These are phyloP conservation scores for Babyrousa celebensis DNA, from an alignment of 2,797 vertebrate species.

Conservation along the genomic window DNA sequence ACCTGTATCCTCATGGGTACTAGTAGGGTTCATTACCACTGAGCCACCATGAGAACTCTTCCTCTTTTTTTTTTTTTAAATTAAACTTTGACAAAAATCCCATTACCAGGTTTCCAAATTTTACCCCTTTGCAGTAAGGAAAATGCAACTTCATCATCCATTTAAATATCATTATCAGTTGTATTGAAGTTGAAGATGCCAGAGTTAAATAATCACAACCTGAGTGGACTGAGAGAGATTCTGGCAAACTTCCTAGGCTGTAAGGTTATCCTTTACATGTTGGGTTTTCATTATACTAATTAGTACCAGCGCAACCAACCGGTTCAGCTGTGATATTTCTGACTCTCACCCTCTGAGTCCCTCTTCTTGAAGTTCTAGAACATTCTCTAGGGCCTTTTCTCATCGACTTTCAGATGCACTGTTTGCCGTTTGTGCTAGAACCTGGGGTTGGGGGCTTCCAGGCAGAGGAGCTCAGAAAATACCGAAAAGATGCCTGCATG, in stretches of 20 bases:
- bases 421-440: not conserved
- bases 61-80: not conserved
- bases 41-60: not conserved
- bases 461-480: not conserved
- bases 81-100: not conserved
- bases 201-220: slow-evolving; percentile 39
- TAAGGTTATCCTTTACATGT: slow-evolving; percentile 39
- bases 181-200: not conserved
- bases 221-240: slow-evolving; percentile 6
- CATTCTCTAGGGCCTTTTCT: not conserved
- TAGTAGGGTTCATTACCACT: no score
- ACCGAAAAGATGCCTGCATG: not conserved
- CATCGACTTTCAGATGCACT: not conserved
- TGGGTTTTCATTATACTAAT: slow-evolving; percentile 37
- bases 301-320: slow-evolving; percentile 34
- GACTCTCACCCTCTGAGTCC: not conserved
- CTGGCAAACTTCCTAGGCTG: slow-evolving; percentile 68
- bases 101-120: not conserved
- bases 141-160: not conserved
- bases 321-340: not conserved
- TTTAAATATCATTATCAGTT: slow-evolving; percentile 33
- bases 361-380: not conserved
- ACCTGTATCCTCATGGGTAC: no score
- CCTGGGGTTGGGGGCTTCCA: not conserved
- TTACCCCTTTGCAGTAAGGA: slow-evolving; percentile 36